These are phyloP conservation scores for Torymus tubicola DNA, from an alignment of 2,888 invertebrate species.

Conservation along the genomic window DNA sequence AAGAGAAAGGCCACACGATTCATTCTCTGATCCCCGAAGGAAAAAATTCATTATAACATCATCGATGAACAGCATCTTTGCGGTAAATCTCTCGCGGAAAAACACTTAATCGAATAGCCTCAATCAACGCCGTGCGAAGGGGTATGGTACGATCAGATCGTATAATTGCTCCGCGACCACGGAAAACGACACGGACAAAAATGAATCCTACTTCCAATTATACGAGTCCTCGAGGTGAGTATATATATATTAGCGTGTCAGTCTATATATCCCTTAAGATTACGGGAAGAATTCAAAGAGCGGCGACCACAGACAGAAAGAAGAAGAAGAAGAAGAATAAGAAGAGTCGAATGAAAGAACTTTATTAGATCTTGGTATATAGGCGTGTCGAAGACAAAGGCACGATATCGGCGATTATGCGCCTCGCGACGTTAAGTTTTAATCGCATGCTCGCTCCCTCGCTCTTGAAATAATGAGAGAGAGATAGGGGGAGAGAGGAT, in stretches of 20 bases:
- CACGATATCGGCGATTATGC: slow-evolving; percentile 37
- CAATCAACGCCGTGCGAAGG: neutral
- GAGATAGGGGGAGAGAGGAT: neutral
- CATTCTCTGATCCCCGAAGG: too few species aligned
- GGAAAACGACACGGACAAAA: slow-evolving; percentile 37
- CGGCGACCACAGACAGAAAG: neutral
- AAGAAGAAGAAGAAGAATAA: neutral
- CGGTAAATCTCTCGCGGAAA: neutral
- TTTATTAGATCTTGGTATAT: slow-evolving; percentile 55
- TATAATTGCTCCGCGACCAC: slow-evolving; percentile 43
- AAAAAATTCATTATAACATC: too few species aligned
- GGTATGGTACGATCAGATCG: neutral
- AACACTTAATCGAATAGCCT: slow-evolving; percentile 33
- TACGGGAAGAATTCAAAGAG: slow-evolving; percentile 3
- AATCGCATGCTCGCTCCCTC: slow-evolving; percentile 25
- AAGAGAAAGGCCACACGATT: too few species aligned
- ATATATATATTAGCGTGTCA: too few species aligned
- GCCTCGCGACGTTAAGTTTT: slow-evolving; percentile 31
- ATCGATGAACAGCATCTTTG: too few species aligned
- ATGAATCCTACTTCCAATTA: slow-evolving; percentile 43
- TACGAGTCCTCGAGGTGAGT: neutral
- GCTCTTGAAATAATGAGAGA: slow-evolving; percentile 50
- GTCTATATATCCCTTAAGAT: too few species aligned
- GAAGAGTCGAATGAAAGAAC: slow-evolving; percentile 40
- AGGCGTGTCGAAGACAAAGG: slow-evolving; percentile 51